These are phyloP conservation scores for Grammomys surdaster DNA, from an alignment of 2,113 vertebrate genomes.

Conservation along the genomic window DNA sequence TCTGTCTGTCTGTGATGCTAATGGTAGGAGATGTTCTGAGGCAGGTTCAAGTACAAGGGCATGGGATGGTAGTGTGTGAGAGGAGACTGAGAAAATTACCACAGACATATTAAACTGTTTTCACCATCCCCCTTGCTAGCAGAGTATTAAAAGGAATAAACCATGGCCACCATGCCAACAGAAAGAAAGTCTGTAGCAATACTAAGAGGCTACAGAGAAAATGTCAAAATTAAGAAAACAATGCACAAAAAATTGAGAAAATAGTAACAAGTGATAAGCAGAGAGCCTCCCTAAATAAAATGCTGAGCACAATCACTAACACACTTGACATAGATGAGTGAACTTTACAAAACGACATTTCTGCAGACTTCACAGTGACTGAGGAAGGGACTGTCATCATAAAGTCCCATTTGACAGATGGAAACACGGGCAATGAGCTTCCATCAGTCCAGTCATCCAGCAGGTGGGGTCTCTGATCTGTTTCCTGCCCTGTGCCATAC, in stretches of 20 bases:
- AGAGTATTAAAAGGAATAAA: too few species aligned
- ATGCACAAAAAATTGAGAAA: background rate
- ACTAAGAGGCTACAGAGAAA: background rate
- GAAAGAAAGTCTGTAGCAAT: background rate
- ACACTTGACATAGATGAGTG: background rate
- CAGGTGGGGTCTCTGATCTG: background rate
- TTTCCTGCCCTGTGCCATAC: background rate
- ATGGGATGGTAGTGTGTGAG: too few species aligned
- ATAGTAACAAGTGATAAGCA: fast-evolving
- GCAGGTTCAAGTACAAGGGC: too few species aligned
- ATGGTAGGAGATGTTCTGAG: too few species aligned
- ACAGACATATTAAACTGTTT: too few species aligned
- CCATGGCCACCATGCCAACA: too few species aligned
- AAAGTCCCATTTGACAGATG: background rate
- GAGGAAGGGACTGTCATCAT: background rate
- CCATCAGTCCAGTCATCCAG: background rate
- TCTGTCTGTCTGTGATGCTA: too few species aligned
- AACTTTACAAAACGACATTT: too few species aligned
- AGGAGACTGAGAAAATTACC: too few species aligned
- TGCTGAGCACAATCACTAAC: background rate
- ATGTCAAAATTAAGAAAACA: background rate
- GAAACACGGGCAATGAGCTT: background rate
- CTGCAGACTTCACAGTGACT: background rate
- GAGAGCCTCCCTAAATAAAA: background rate
- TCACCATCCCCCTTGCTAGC: too few species aligned